Conservation (phyloP, 2,113 vertebrate species). For the Sula dactylatra region DNA sequence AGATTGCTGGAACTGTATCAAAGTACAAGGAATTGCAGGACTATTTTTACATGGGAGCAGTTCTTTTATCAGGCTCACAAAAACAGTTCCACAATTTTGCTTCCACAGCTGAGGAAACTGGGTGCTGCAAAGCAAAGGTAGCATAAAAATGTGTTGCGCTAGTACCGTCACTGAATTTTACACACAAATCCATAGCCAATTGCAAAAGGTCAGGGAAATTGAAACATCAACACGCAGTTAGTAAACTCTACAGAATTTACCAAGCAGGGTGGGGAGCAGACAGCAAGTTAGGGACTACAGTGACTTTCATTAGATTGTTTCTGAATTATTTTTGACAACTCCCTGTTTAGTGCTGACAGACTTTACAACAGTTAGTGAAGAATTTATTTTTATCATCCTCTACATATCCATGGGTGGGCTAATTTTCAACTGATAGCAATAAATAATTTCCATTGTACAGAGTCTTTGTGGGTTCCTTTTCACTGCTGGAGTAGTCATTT, state of each 20-base stretch:
- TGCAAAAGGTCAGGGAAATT: not conserved
- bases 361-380: not conserved
- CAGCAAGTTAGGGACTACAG: not conserved
- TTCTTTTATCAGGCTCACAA: not conserved
- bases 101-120: not conserved
- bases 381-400: not conserved
- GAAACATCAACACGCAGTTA: not conserved
- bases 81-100: not conserved
- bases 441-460: not conserved
- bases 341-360: not conserved
- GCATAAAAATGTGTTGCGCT: not conserved
- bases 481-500: not conserved
- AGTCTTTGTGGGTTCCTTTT: not conserved
- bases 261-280: not conserved
- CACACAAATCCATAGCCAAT: not conserved
- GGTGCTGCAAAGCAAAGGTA: not conserved
- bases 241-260: not conserved
- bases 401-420: not conserved
- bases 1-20: not conserved
- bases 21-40: not conserved
- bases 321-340: not conserved
- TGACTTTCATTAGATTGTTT: not conserved
- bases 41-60: not conserved
- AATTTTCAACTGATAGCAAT: conserved; percentile 16
- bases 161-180: not conserved